Evolutionary conservation across 2,113 vertebrate species (phyloP).

Genomic region (Coturnix japonica): DNA sequence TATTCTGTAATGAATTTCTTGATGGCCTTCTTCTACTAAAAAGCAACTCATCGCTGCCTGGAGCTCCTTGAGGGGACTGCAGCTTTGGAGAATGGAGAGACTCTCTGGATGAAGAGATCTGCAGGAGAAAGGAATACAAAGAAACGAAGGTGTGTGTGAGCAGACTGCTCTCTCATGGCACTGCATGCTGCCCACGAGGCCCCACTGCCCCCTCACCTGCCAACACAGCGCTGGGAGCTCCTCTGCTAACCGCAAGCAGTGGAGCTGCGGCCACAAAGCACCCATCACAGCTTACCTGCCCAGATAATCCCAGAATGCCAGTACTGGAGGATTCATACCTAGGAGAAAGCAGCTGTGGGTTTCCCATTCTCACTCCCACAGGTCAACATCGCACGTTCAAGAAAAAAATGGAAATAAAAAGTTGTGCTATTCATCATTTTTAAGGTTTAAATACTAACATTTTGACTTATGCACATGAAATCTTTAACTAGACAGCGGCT

Average conservation of each 20-base stretch:
- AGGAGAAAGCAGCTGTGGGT: not conserved
- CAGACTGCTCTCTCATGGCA: fast-evolving
- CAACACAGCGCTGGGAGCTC: not conserved
- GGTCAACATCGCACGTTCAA: fast-evolving
- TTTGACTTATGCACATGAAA: not conserved
- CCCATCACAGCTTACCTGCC: fast-evolving
- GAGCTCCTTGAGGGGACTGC: constrained; percentile 36
- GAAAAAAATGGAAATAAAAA: fast-evolving
- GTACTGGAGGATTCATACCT: fast-evolving
- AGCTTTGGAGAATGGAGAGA: constrained; percentile 67
- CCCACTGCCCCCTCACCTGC: not conserved
- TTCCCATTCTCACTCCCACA: not conserved
- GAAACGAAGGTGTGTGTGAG: not conserved
- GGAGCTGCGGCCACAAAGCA: not conserved
- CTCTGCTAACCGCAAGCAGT: not conserved
- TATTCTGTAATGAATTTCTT: constrained; percentile 53
- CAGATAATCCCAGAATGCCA: not conserved
- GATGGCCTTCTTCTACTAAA: constrained; percentile 65
- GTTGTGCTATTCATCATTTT: fast-evolving
- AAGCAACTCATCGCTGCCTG: constrained; percentile 64
- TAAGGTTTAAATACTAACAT: not conserved
- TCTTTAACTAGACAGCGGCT: not conserved
- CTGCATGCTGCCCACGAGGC: fast-evolving
- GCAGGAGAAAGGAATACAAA: not conserved
- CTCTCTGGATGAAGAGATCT: constrained; percentile 70